A percentile compares a stretch with the other conserved stretches of the same genome.
Conservation (phyloP, 1,140 invertebrate genomes). For the Drosophila tani region DNA sequence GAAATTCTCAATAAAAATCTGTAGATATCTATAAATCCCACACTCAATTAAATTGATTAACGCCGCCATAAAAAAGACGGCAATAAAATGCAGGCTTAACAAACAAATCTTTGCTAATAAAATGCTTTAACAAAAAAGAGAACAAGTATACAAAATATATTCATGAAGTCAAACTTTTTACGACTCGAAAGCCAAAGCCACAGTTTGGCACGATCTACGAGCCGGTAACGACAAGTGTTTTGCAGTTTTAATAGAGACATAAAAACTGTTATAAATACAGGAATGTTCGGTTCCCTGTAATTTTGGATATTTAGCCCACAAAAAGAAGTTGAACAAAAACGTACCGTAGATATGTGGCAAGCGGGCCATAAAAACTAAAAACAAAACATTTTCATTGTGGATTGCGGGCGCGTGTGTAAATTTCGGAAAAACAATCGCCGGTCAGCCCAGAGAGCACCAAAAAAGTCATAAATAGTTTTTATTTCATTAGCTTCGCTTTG, state of each 20-base stretch:
- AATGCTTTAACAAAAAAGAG: conserved; percentile 25
- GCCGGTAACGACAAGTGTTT: conserved; percentile 61
- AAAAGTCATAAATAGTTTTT: conserved; percentile 68
- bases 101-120: conserved; percentile 67
- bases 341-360: conserved; percentile 31
- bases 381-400: conserved; percentile 66
- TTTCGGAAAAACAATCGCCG: conserved; percentile 23
- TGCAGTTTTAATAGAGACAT: conserved; percentile 67
- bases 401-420: conserved; percentile 42
- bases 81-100: conserved; percentile 41
- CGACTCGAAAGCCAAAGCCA: conserved; percentile 24
- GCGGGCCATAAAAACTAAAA: conserved; percentile 32
- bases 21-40: conserved; percentile 32
- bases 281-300: conserved; percentile 30
- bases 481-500: conserved; percentile 57
- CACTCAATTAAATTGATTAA: conserved; percentile 71
- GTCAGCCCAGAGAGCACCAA: conserved; percentile 19
- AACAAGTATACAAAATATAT: conserved; percentile 25
- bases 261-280: conserved; percentile 65
- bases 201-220: conserved; percentile 48
- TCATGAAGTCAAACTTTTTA: conserved; percentile 46
- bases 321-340: conserved; percentile 32
- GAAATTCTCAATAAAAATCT: conserved; percentile 23
- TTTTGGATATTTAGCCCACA: conserved; percentile 24
- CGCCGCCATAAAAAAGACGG: conserved; percentile 49